Conservation (phyloP, 2,113 vertebrate species). For the Chaetops frenatus region DNA sequence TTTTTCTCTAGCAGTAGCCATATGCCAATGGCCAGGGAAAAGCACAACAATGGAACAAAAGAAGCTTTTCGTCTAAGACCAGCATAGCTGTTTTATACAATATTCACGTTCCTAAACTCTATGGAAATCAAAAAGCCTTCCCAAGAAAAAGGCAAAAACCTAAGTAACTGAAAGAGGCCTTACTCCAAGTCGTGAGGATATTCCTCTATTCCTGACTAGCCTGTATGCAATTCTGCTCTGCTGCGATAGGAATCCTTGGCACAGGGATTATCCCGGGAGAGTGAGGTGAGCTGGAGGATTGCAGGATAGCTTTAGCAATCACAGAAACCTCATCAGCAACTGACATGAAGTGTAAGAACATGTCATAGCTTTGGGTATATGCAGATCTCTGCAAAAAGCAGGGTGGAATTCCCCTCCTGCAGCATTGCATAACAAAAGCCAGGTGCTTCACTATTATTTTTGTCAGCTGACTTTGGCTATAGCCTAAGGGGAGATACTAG, state of each 20-base stretch:
- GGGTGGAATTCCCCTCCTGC: slow-evolving; percentile 38
- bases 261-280: neutral
- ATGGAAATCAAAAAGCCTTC: neutral
- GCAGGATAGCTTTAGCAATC: neutral
- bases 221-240: neutral
- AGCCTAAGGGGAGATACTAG: neutral
- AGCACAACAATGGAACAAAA: neutral
- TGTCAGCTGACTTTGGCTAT: slow-evolving; percentile 39
- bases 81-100: neutral
- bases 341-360: neutral
- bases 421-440: slow-evolving; percentile 25
- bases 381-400: neutral
- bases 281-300: neutral
- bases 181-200: neutral
- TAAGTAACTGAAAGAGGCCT: neutral
- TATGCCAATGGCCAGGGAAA: neutral
- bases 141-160: neutral
- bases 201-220: neutral
- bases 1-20: neutral
- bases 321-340: neutral
- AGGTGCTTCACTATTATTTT: slow-evolving; percentile 45
- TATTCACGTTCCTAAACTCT: neutral
- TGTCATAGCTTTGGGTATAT: neutral
- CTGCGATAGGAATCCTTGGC: accelerated
- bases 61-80: neutral